phyloP scores from a whole-genome alignment of 1,140 invertebrate species.

The Sitobion miscanthi region DNA sequence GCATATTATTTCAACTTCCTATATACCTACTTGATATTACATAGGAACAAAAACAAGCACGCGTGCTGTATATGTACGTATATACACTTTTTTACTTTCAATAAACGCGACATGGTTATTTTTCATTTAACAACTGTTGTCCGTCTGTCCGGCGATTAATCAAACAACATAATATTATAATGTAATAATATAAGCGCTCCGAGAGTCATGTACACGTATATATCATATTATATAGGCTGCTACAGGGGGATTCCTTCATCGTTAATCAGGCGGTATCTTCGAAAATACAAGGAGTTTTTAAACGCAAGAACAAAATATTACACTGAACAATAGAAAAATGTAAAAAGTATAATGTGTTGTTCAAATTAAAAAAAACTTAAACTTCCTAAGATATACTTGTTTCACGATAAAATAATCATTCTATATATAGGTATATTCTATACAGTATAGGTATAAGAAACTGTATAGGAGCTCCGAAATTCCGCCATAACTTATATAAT shows the following conservation, averaged over 20 bases:
- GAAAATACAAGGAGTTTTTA: background rate
- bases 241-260: background rate
- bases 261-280: background rate
- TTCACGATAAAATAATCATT: background rate
- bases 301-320: background rate
- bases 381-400: background rate
- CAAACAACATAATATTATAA: slow-evolving; percentile 2
- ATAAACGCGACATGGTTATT: slow-evolving; percentile 18
- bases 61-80: background rate
- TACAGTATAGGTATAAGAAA: background rate
- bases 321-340: background rate
- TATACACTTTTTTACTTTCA: slow-evolving; percentile 3
- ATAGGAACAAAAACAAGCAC: slow-evolving; percentile 24
- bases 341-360: background rate
- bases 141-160: background rate
- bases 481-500: background rate
- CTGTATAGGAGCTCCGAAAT: background rate
- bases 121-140: slow-evolving; percentile 30
- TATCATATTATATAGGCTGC: background rate
- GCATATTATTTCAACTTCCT: slow-evolving; percentile 13
- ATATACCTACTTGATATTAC: background rate
- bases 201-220: background rate
- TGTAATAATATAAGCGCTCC: background rate
- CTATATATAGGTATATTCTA: background rate
- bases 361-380: background rate